A percentile compares a stretch with the other conserved stretches of the same genome.
phyloP scores from a whole-genome alignment of 2,797 vertebrate species.

The Kryptolebias ocellatus region DNA sequence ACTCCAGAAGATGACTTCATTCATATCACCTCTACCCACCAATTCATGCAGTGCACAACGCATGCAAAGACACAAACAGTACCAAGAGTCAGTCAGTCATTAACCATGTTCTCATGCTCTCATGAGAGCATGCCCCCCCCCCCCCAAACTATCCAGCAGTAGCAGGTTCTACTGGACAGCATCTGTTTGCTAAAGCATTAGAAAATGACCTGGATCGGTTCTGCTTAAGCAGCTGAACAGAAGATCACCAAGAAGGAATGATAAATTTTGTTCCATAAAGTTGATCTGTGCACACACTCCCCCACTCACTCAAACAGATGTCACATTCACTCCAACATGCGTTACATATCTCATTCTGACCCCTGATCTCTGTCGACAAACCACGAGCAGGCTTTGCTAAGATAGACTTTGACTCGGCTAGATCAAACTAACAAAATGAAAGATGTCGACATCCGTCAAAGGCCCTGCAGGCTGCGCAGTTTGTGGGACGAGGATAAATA shows the following conservation, averaged over 20 bases:
- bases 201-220: conserved; percentile 56
- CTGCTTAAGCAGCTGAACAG: conserved; percentile 26
- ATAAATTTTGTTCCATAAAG: conserved; percentile 28
- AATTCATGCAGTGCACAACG: conserved; percentile 18
- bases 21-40: background rate
- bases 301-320: background rate
- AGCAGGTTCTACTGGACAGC: conserved; percentile 50
- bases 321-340: background rate
- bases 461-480: background rate
- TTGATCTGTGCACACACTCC: conserved; percentile 22
- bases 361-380: conserved; percentile 13
- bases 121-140: no score
- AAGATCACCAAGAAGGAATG: conserved; percentile 25
- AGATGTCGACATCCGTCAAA: background rate
- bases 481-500: no score
- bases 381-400: conserved; percentile 15
- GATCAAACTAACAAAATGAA: background rate
- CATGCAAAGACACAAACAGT: conserved; percentile 13
- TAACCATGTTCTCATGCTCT: conserved; percentile 62
- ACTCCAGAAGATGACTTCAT: background rate
- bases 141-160: conserved; percentile 42
- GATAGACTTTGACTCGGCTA: conserved; percentile 15
- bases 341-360: conserved; percentile 19
- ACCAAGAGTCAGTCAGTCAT: conserved; percentile 59
- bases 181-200: conserved; percentile 70